These are phyloP conservation scores for Hexactinellida sp. DNA, from an alignment of 37 sponge, comb jelly and placozoan species.

Conservation along the genomic window DNA sequence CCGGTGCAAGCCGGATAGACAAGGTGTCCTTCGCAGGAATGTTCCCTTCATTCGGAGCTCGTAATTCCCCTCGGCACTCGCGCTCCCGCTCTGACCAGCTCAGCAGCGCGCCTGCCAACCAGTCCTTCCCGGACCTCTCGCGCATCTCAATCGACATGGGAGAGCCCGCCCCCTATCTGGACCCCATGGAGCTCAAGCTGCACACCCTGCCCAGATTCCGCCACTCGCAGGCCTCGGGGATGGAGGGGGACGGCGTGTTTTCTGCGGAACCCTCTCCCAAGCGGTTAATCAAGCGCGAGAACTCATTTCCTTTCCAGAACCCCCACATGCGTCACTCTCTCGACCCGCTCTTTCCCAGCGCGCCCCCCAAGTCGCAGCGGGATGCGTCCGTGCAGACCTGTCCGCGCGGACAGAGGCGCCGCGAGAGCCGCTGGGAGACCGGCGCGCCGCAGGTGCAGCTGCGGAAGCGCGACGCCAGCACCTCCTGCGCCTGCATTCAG, in stretches of 20 bases:
- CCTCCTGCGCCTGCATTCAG: background rate
- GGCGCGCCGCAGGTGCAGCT: background rate
- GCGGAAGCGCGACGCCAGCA: background rate
- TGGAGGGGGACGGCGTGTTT: background rate
- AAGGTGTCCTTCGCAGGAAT: background rate
- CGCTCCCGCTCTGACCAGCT: background rate
- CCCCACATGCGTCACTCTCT: background rate
- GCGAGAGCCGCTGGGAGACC: background rate
- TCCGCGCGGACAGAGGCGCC: background rate
- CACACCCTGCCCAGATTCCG: background rate
- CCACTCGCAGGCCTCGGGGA: background rate
- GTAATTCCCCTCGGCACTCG: background rate
- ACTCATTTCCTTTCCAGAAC: background rate
- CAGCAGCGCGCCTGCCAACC: background rate
- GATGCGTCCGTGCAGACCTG: background rate
- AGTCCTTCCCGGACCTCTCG: conserved; percentile 7
- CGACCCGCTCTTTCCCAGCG: background rate
- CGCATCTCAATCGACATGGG: background rate
- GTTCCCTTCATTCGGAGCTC: background rate
- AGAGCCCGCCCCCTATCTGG: background rate
- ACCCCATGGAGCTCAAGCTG: background rate
- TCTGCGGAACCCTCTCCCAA: background rate
- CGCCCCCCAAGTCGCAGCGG: background rate
- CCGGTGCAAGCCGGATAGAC: background rate
- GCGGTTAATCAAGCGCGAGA: background rate